Base-by-base conservation (phyloP, 2,113 vertebrate species). In the Eudyptes chrysolophus region DNA sequence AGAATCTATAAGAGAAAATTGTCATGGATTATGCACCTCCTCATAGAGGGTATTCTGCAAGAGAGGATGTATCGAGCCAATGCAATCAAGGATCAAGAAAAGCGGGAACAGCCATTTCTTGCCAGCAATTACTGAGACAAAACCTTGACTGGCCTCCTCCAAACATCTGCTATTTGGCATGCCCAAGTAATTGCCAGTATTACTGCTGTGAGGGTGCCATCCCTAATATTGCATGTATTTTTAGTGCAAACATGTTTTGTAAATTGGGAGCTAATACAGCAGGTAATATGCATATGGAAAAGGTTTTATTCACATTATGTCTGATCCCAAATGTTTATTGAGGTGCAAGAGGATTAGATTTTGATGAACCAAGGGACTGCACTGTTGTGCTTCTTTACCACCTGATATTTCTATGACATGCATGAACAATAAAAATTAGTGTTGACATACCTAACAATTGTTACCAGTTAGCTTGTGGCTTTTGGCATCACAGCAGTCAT, bases 401-500 rank as follows among this genome's bases (percentile, higher is more conserved):
- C 48, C 82, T 79, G 51, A 9, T 64, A 71, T 81, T 75, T 62
- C 91, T 60, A 75, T 77, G 36, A 66, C 11, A 74, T 46, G 44
- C 66, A 70, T 70, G 52, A 46, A 68, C 40, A 65, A 52, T 44
- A 57, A 84, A 85, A 79, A 76, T 30, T 40, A 80, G 57, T 10
- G 1, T 20, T 89, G 85, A 52, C n/a, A 38, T 32, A 84, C 29
- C 29, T 84, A 85, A 49, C 32, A 68, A 74, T 54, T 88, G 55
- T 52, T 75, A 84, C 68, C 77, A 52, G 57, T 83, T 74, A 55
- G 46, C 87, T 83, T 57, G 76, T 83, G 92, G 90, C 72, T 95
- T 92, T 93, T 91, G 88, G 92, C n/a, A 64, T 85, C 94, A 57
- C 94, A 90, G 87, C 65, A 79, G 82, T 93, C 79, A 72, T 82